A percentile compares a stretch with the other conserved stretches of the same genome.
Conservation (phyloP, 2,113 vertebrate species). For the Peromyscus leucopus region DNA sequence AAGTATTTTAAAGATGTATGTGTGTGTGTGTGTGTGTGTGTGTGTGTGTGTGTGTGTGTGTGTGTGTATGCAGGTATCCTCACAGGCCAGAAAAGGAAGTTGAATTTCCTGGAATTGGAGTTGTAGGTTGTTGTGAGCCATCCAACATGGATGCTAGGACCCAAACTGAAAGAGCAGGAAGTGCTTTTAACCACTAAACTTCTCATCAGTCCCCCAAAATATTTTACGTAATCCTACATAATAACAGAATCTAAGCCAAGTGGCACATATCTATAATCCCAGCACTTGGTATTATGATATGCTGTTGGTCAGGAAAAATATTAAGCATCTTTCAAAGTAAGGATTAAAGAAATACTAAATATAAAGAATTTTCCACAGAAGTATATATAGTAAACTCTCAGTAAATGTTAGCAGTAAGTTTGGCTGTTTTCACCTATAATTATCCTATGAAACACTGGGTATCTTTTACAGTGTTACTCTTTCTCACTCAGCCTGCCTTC, state of each 20-base stretch:
- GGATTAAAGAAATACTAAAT: conserved; percentile 52
- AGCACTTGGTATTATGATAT: not conserved
- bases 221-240: conserved; percentile 19
- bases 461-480: conserved; percentile 50
- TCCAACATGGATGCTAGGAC: not conserved
- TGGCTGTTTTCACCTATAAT: conserved; percentile 26
- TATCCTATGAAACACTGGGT: not conserved
- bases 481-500: not conserved
- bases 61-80: not conserved
- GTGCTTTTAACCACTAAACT: not conserved
- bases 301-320: not conserved
- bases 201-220: not conserved
- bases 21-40: not conserved
- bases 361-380: conserved; percentile 30
- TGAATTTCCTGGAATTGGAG: not conserved
- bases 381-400: conserved; percentile 30
- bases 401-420: conserved; percentile 41
- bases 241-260: not conserved
- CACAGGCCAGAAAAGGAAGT: not conserved
- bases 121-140: not conserved
- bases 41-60: not conserved
- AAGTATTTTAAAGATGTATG: not conserved
- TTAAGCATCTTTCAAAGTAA: not conserved
- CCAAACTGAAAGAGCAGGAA: not conserved
- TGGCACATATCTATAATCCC: not conserved